phyloP scores from a whole-genome alignment of 2,888 invertebrate genomes.

The Oscheius sp. region DNA sequence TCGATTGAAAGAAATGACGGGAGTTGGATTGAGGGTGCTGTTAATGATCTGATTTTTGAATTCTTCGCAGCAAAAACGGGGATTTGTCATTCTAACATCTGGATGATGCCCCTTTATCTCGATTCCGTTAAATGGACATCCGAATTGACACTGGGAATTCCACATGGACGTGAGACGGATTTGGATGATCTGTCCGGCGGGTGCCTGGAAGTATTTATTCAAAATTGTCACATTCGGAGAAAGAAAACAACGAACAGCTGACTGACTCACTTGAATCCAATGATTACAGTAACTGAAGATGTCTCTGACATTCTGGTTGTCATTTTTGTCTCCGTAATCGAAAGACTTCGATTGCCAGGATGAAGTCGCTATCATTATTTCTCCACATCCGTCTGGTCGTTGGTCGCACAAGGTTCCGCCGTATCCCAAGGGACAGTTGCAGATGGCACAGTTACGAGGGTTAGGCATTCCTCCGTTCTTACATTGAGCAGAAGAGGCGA shows the following conservation, averaged over 20 bases:
- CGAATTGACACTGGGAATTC: constrained; percentile 44
- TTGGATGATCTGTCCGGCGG: constrained; percentile 37
- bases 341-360: constrained; percentile 36
- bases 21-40: constrained; percentile 29
- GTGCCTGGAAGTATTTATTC: constrained; percentile 34
- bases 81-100: constrained; percentile 22
- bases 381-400: constrained; percentile 45
- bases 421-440: constrained; percentile 65
- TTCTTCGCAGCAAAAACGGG: constrained; percentile 23
- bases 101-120: constrained; percentile 26
- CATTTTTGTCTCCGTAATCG: constrained; percentile 34
- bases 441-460: constrained; percentile 55
- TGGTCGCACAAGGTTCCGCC: constrained; percentile 50
- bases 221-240: background rate
- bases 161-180: constrained; percentile 33
- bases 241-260: no score
- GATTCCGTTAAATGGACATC: constrained; percentile 47
- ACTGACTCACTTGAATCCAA: constrained; percentile 14
- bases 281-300: constrained; percentile 28
- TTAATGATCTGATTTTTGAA: constrained; percentile 14
- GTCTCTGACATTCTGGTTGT: constrained; percentile 27
- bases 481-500: constrained; percentile 46
- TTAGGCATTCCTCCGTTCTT: constrained; percentile 60
- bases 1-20: constrained; percentile 29
- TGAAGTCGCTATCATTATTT: constrained; percentile 37